These are phyloP conservation scores for Centruroides vittatus DNA, from an alignment of 1,140 invertebrate species.

Conservation along the genomic window DNA sequence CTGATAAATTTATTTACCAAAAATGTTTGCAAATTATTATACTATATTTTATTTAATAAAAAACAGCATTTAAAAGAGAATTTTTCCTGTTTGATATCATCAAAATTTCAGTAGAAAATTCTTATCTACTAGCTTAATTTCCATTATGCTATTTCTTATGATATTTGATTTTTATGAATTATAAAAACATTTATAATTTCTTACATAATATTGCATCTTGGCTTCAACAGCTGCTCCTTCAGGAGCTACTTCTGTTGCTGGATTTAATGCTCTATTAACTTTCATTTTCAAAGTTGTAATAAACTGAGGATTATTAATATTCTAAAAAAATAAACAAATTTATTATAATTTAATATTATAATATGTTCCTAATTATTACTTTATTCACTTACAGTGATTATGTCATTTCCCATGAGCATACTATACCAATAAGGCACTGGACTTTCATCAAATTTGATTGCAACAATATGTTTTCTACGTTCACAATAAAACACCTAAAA, in stretches of 20 bases:
- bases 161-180: neutral
- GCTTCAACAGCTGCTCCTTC: conserved; percentile 23
- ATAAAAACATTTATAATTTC: neutral
- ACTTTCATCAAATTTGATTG: conserved; percentile 25
- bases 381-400: conserved; percentile 13
- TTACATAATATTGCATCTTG: conserved; percentile 23
- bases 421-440: conserved; percentile 17
- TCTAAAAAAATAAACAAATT: conserved; percentile 9
- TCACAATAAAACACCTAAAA: conserved; percentile 32
- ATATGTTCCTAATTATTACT: neutral
- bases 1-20: no score
- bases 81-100: no score
- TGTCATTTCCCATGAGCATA: conserved; percentile 17
- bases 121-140: no score
- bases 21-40: no score
- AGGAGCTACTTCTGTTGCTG: conserved; percentile 18
- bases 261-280: conserved; percentile 22
- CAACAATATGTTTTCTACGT: conserved; percentile 28
- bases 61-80: no score
- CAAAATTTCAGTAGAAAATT: no score
- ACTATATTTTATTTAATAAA: no score
- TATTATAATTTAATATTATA: neutral
- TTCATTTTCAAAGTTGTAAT: conserved; percentile 18
- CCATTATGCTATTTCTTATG: no score
- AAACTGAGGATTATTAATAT: conserved; percentile 15